These are phyloP conservation scores for Panagrolaimus sp. DNA, from an alignment of 1,140 invertebrate genomes.

Conservation along the genomic window DNA sequence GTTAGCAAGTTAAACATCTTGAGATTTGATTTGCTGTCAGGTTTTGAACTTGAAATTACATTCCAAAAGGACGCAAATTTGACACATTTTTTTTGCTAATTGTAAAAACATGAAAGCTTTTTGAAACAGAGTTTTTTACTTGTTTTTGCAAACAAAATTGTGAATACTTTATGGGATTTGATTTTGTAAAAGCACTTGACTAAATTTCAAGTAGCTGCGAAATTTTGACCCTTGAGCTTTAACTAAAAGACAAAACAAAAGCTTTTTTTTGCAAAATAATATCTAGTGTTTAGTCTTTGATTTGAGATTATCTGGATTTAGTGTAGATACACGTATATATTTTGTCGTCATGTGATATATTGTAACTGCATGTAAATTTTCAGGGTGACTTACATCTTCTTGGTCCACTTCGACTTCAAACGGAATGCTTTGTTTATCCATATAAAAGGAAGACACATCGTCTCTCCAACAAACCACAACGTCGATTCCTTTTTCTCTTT, in stretches of 20 bases:
- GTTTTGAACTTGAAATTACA: background rate
- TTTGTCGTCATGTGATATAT: background rate
- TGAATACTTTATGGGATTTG: background rate
- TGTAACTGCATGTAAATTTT: no score
- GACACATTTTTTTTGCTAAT: no score
- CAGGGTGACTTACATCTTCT: constrained; percentile 51
- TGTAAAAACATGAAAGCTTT: no score
- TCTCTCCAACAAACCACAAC: constrained; percentile 35
- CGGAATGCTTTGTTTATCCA: constrained; percentile 51
- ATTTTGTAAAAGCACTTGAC: background rate
- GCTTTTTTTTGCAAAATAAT: no score
- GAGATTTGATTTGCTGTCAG: background rate
- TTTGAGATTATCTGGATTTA: no score
- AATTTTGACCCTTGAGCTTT: no score
- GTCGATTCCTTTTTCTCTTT: constrained; percentile 52
- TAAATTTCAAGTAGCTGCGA: no score
- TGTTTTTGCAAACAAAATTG: background rate
- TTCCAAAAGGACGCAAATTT: no score
- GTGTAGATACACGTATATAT: no score
- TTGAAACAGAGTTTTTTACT: no score
- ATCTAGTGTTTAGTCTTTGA: background rate
- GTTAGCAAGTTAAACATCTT: background rate
- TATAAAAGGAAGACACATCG: constrained; percentile 45
- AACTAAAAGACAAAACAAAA: no score
- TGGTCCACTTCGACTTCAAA: constrained; percentile 49